Base-by-base conservation (phyloP, 2,888 invertebrate species). In the Tachina fera region DNA sequence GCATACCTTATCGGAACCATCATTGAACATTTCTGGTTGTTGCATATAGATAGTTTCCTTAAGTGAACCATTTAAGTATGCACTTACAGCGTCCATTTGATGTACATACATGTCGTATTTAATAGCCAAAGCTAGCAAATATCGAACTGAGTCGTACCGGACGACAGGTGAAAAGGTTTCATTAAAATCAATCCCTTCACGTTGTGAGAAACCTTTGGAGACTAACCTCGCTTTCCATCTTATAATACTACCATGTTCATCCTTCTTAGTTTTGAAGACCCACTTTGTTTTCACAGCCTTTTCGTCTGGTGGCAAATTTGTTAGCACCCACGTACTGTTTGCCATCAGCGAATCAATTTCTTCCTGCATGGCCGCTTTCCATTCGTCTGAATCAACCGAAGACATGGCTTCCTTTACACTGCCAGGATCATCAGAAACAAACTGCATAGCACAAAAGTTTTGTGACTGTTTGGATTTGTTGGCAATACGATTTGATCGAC, bases 101-200 rank as follows among this genome's bases (percentile, higher is more conserved):
- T 49, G 49, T 49, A 88, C 78, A 10, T 51, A 8, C 65, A 87
- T 56, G 16, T 83, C 70, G 16, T 80, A 13, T 84, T 82, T 77
- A 11, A 71, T 77, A 10, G 85, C 85, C 22, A 85, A 45, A 13
- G 84, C 83, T 9, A 88, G n/a, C 22, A 89, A 77, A 63, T 83
- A 85, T 41, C 84, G 68, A 8, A 89, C 81, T 2, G 88, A 87
- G 9, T 63, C 79, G 53, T 87, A 84, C 19, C 88, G 77, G 39
- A 88, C 86, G 0, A 88, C 88, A 16, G 88, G 87, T 65, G 88
- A 70, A 49, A 86, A 88, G 3, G 88, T 88, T 77, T 88, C 84
- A 1, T 49, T 61, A 45, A 83, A 89, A 53, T 89, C 87, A 16
- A 88, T 81, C 9, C 87, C 87, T 19, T 76, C 19, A 77, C 76